Base-by-base conservation (phyloP, 2,888 invertebrate genomes). In the Geophilus truncorum region DNA sequence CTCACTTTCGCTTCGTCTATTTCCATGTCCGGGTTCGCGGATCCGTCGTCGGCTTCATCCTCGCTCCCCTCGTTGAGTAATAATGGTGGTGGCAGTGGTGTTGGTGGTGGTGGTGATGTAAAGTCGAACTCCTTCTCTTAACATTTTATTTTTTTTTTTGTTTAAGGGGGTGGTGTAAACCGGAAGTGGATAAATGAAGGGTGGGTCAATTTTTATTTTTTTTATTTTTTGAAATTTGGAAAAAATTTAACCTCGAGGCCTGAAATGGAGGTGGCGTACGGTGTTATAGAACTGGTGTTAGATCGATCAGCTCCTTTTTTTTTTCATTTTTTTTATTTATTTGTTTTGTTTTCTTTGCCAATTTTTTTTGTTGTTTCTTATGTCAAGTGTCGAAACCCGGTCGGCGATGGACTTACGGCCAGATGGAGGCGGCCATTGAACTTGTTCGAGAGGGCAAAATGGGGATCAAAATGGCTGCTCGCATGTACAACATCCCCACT, bases 401-500 rank as follows among this genome's bases (percentile, higher is more conserved):
- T 36, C 80, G 80, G 28, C 70, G 75, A 6, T 80, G 80, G 80
- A 80, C 80, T 6, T 36, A 80, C 32, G 21, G n/a, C 23, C 70
- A 80, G 23, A 82, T 82, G 82, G 57, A 36, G 18, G 34, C 77
- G 18, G 82, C 82, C 76, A 82, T 82, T 57, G 82, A 82, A 34
- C 81, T 81, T 7, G 81, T 82, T 9, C 77, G 81, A 23, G 62
- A 70, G 32, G 80, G 81, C 45, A 79, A 80, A 21, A 28, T 77
- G 34, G 81, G 81, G 30, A 86, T 87, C 84, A 86, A 86, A 83
- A 85, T 85, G 21, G 86, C 86, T 6, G 86, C 86, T 3, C 85
- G 86, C 83, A 84, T 84, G 77, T 86, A 85, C 83, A 84, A 84
- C 84, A 86, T 87, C 82, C 87, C 86, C 21, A 85, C 86, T 80